Evolutionary conservation across 1,140 invertebrate genomes (phyloP).

Genomic region (Tigriopus japonicus): DNA sequence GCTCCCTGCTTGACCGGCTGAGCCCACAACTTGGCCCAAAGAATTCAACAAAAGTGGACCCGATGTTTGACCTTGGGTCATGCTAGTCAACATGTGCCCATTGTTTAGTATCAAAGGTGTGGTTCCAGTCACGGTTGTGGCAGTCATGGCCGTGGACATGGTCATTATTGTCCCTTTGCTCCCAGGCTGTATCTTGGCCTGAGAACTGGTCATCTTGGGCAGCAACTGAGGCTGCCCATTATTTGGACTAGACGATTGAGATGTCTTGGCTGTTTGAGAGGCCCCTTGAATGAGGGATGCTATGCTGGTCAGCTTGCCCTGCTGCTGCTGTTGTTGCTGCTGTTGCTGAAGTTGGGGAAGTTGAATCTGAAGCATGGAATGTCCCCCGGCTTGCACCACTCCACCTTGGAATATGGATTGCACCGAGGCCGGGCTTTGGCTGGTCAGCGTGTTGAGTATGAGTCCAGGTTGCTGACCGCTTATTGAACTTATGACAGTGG

Average conservation of each 20-base stretch:
- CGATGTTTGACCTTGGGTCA: too few species aligned
- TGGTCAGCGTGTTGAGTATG: too few species aligned
- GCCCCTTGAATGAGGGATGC: too few species aligned
- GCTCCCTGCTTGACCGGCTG: constrained; percentile 12
- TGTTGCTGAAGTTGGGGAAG: too few species aligned
- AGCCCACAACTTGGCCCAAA: constrained; percentile 12
- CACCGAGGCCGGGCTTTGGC: too few species aligned
- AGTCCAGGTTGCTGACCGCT: too few species aligned
- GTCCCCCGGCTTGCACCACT: too few species aligned
- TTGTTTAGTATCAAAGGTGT: background rate
- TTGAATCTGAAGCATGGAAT: too few species aligned
- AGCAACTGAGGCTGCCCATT: background rate
- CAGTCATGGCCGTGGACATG: background rate
- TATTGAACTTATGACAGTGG: background rate
- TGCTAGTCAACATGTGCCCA: background rate
- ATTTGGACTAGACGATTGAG: background rate
- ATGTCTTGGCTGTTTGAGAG: too few species aligned
- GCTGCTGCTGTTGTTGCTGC: too few species aligned
- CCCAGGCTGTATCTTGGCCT: background rate
- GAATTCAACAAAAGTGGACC: constrained; percentile 12
- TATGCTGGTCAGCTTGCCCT: too few species aligned
- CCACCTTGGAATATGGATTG: too few species aligned
- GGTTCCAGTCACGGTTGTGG: background rate
- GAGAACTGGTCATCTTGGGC: background rate
- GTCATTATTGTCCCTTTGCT: background rate